Evolutionary conservation across 2,888 invertebrate genomes (phyloP).

Genomic region (Aspidiotus rigidus): DNA sequence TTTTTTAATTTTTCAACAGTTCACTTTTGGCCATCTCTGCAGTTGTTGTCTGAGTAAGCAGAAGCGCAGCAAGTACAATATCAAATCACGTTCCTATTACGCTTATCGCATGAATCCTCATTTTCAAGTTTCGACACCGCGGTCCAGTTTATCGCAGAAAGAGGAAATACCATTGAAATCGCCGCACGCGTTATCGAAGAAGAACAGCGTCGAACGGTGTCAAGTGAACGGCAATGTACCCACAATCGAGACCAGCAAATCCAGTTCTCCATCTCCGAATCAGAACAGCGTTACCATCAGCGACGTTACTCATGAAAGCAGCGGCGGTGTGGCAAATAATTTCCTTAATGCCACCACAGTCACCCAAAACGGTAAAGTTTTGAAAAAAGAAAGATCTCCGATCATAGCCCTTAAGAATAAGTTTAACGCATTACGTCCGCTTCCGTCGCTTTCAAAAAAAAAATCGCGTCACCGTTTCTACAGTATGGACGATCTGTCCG

Average conservation of each 20-base stretch:
- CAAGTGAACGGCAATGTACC: neutral
- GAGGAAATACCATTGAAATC: constrained; percentile 24
- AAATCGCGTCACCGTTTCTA: constrained; percentile 15
- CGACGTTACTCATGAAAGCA: neutral
- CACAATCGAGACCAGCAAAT: neutral
- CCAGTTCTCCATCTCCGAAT: neutral
- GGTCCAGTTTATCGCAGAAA: constrained; percentile 25
- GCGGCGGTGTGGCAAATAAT: no score
- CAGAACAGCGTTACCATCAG: neutral
- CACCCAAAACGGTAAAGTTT: constrained; percentile 8
- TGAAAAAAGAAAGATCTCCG: constrained; percentile 29
- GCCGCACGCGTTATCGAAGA: constrained; percentile 8
- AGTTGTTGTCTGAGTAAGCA: constrained; percentile 26
- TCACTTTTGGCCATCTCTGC: constrained; percentile 27
- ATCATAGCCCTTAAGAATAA: constrained; percentile 20
- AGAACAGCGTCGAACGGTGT: constrained; percentile 3
- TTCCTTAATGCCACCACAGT: neutral
- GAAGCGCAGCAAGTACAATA: constrained; percentile 23
- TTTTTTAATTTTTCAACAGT: constrained; percentile 1
- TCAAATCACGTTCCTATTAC: constrained; percentile 17
- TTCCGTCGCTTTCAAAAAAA: constrained; percentile 9
- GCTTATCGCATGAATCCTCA: constrained; percentile 22
- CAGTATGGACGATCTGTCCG: constrained; percentile 23
- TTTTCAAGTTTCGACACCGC: constrained; percentile 20
- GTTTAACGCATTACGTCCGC: constrained; percentile 15